These are phyloP conservation scores for Drosophila lacertosa DNA, from an alignment of 1,140 invertebrate genomes.

Conservation along the genomic window DNA sequence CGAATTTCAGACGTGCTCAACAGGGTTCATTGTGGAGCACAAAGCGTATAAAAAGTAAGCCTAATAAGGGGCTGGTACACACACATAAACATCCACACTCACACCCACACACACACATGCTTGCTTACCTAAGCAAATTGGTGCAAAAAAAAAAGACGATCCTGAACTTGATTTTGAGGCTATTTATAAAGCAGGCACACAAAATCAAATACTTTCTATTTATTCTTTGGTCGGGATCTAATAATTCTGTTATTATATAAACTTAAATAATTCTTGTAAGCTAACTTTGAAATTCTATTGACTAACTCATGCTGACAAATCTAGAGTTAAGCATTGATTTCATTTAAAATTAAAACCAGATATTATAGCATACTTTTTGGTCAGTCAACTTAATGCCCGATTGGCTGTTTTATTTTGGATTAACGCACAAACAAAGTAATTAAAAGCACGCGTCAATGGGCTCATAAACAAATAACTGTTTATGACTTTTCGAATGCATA, in stretches of 20 bases:
- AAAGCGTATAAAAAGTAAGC: background rate
- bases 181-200: too few species aligned
- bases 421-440: slow-evolving; percentile 10
- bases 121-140: background rate
- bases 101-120: background rate
- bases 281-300: too few species aligned
- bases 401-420: background rate
- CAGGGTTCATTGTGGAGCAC: slow-evolving; percentile 18
- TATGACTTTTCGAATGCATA: background rate
- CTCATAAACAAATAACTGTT: slow-evolving; percentile 12
- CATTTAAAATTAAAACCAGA: too few species aligned
- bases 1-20: slow-evolving; percentile 37
- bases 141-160: background rate
- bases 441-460: slow-evolving; percentile 6
- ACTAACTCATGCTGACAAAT: too few species aligned
- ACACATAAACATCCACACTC: background rate
- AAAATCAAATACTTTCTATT: too few species aligned
- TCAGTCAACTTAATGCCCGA: background rate
- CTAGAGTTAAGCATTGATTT: background rate
- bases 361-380: slow-evolving; percentile 22
- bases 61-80: background rate
- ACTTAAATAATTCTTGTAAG: too few species aligned
- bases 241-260: too few species aligned
- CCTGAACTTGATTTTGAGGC: background rate
- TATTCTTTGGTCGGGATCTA: too few species aligned